Evolutionary conservation across 2,797 vertebrate genomes (phyloP).

Genomic region (Sphenodon punctatus): DNA sequence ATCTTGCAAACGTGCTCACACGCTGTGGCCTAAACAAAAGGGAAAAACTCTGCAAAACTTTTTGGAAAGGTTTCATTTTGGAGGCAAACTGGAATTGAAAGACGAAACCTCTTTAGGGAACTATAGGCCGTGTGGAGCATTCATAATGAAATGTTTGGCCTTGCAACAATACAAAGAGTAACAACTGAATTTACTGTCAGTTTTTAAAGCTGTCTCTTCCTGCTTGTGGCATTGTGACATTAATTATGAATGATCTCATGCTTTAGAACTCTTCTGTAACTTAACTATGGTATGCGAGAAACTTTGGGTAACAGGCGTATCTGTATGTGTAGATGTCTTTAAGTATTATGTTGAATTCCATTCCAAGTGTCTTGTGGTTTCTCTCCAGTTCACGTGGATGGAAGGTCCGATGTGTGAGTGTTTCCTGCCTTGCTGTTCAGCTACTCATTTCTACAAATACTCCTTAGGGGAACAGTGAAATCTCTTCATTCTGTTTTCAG

Average conservation of each 20-base stretch:
- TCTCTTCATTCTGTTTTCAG: conserved; percentile 70
- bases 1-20: neutral
- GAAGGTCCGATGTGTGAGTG: conserved; percentile 59
- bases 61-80: conserved; percentile 11
- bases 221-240: neutral
- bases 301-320: conserved; percentile 11
- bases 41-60: conserved; percentile 13
- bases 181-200: neutral
- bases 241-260: conserved; percentile 27
- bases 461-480: conserved; percentile 63
- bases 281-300: conserved; percentile 34
- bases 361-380: conserved; percentile 65
- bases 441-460: conserved; percentile 66
- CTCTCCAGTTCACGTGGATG: conserved; percentile 68
- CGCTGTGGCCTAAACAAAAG: conserved; percentile 12
- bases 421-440: conserved; percentile 71
- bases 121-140: conserved; percentile 38
- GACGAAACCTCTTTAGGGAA: conserved; percentile 25
- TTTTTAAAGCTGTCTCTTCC: neutral
- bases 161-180: neutral
- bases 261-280: conserved; percentile 33
- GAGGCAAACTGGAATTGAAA: neutral
- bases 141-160: conserved; percentile 42
- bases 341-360: conserved; percentile 40
- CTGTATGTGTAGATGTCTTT: conserved; percentile 34